These are phyloP conservation scores for Neosalanx taihuensis DNA, from an alignment of 2,797 vertebrate species.

Conservation along the genomic window DNA sequence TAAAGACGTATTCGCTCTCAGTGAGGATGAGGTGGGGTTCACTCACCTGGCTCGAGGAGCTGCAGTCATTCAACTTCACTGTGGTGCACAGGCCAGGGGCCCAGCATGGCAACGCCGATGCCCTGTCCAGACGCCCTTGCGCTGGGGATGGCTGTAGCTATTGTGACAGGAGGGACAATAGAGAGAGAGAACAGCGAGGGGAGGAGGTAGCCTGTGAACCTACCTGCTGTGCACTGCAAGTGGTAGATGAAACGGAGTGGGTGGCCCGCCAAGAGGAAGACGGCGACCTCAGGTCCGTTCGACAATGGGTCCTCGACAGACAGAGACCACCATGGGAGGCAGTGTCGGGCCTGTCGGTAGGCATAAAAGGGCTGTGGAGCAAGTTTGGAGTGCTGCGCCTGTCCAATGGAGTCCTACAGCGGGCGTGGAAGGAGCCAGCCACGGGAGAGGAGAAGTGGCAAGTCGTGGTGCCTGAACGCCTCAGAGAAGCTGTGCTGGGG, in stretches of 20 bases:
- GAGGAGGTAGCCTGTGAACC: too few relatives aligned
- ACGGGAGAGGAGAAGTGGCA: conserved; percentile 25
- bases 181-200: too few relatives aligned
- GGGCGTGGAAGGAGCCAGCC: conserved; percentile 16
- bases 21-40: too few relatives aligned
- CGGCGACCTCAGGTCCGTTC: neutral
- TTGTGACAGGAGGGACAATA: too few relatives aligned
- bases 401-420: neutral
- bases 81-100: neutral
- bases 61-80: neutral
- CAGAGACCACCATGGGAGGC: neutral
- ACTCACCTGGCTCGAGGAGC: neutral
- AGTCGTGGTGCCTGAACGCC: conserved; percentile 11
- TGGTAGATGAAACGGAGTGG: too few relatives aligned
- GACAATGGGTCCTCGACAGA: neutral
- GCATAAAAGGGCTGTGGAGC: conserved; percentile 13
- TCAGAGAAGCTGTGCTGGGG: neutral
- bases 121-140: too few relatives aligned
- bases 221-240: too few relatives aligned
- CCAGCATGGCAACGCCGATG: neutral
- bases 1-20: too few relatives aligned
- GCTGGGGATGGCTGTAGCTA: too few relatives aligned
- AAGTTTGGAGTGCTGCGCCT: conserved; percentile 4
- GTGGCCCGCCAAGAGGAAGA: neutral
- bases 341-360: neutral